Conservation (phyloP, 2,797 vertebrate species). For the Hydrolagus colliei region DNA sequence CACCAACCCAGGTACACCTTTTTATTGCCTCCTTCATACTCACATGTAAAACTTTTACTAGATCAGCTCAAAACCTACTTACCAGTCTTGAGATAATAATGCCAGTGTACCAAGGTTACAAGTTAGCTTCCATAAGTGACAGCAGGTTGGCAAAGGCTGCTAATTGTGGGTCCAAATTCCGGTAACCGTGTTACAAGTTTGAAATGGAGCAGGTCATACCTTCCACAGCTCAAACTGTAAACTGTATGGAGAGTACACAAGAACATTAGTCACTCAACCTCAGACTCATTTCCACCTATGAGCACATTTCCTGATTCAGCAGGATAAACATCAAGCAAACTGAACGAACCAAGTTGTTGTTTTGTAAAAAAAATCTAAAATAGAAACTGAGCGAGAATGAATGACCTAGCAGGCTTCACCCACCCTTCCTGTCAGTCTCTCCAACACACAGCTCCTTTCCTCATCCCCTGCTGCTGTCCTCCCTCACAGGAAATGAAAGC, state of each 20-base stretch:
- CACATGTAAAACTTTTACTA: too few relatives aligned
- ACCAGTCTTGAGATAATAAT: too few relatives aligned
- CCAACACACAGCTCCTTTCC: background rate
- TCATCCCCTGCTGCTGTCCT: background rate
- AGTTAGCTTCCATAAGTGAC: too few relatives aligned
- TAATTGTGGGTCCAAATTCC: background rate
- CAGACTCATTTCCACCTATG: background rate
- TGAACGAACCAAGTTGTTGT: background rate
- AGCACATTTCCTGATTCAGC: conserved; percentile 9
- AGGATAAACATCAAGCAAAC: background rate
- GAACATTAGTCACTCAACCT: conserved; percentile 8
- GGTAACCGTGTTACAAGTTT: background rate
- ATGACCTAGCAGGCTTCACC: conserved; percentile 12
- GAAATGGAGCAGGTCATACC: background rate
- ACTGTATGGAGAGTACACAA: background rate
- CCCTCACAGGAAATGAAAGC: conserved; percentile 12
- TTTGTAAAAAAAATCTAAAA: background rate
- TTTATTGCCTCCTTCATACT: too few relatives aligned
- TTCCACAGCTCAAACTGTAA: background rate
- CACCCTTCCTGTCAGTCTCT: conserved; percentile 25
- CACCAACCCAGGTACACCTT: too few relatives aligned
- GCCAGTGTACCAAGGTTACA: too few relatives aligned
- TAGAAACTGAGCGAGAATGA: conserved; percentile 8
- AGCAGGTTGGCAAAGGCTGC: background rate
- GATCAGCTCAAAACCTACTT: too few relatives aligned